Conservation (phyloP, 2,113 vertebrate species). For the Illadopsis cleaveri region DNA sequence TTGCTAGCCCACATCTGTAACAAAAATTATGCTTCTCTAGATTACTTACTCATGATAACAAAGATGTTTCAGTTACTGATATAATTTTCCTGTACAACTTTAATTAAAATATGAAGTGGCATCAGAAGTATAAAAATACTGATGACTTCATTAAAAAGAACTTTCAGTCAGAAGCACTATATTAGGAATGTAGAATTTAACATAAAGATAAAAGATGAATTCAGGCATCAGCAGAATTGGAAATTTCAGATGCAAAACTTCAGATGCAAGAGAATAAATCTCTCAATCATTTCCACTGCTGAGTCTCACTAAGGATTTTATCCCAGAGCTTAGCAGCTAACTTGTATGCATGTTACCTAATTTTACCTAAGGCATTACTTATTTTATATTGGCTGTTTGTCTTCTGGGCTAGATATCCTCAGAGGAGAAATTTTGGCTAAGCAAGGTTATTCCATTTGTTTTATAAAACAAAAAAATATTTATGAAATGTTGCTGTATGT, state of each 20-base stretch:
- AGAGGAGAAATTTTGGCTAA: not conserved
- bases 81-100: not conserved
- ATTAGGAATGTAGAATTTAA: not conserved
- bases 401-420: not conserved
- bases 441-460: not conserved
- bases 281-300: not conserved
- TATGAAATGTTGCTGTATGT: not conserved
- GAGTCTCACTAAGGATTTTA: not conserved
- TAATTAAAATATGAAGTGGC: not conserved
- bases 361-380: not conserved
- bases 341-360: not conserved
- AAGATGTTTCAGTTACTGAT: not conserved
- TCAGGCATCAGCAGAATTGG: not conserved
- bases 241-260: not conserved
- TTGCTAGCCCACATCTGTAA: not conserved
- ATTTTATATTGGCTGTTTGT: not conserved
- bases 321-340: not conserved
- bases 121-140: not conserved
- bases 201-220: not conserved
- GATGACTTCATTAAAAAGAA: not conserved
- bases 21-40: not conserved
- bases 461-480: not conserved
- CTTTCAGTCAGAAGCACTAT: not conserved
- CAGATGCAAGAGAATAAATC: not conserved
- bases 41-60: not conserved